phyloP scores from a whole-genome alignment of 2,797 vertebrate species.

The Ctenochaetus hawaiiensis region DNA sequence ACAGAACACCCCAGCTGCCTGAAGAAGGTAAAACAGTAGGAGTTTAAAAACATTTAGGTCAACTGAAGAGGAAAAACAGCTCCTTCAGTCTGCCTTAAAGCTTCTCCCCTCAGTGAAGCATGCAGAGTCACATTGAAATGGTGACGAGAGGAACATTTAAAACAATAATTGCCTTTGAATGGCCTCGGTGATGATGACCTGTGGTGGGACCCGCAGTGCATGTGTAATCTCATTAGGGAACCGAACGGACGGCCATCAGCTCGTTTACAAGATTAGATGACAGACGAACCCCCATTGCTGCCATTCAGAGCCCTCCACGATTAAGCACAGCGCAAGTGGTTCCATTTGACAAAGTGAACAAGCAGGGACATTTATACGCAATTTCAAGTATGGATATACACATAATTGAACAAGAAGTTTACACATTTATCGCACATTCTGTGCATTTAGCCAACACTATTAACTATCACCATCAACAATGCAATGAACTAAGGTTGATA shows the following conservation, averaged over 20 bases:
- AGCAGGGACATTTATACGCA: conserved; percentile 22
- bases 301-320: conserved; percentile 79
- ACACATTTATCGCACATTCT: neutral
- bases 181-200: conserved; percentile 82
- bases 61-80: conserved; percentile 48
- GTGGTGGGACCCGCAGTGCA: conserved; percentile 82
- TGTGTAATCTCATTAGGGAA: conserved; percentile 88
- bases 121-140: conserved; percentile 49
- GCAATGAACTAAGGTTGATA: neutral
- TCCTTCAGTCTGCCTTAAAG: conserved; percentile 42
- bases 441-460: neutral
- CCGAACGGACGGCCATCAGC: conserved; percentile 82
- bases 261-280: conserved; percentile 88
- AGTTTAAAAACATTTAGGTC: conserved; percentile 60
- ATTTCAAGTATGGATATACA: conserved; percentile 7
- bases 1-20: conserved; percentile 26
- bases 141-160: conserved; percentile 75
- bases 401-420: conserved; percentile 4
- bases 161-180: conserved; percentile 84
- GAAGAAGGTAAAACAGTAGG: conserved; percentile 53
- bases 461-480: neutral
- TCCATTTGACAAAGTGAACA: conserved; percentile 24
- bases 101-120: conserved; percentile 34
- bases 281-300: conserved; percentile 72
- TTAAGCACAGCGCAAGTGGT: conserved; percentile 70